Evolutionary conservation across 2,113 vertebrate genomes (phyloP).

Genomic region (Alethe castanea): DNA sequence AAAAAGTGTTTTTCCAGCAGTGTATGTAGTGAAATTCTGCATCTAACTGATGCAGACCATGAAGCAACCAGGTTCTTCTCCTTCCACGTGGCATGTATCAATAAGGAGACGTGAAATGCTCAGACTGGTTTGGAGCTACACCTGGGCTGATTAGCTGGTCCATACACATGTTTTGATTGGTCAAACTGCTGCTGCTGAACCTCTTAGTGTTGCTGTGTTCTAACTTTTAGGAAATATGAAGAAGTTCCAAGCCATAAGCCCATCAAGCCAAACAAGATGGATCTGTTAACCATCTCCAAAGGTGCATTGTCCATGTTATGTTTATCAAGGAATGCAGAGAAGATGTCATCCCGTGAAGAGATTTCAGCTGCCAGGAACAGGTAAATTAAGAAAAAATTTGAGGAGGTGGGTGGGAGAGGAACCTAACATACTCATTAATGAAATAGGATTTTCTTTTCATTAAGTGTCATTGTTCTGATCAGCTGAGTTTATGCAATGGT

Average conservation of each 20-base stretch:
- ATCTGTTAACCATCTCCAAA: background rate
- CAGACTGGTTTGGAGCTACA: background rate
- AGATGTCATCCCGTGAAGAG: background rate
- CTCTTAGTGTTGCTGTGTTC: background rate
- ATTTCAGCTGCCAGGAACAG: background rate
- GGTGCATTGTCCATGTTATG: background rate
- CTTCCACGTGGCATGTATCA: background rate
- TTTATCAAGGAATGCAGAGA: background rate
- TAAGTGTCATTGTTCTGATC: background rate
- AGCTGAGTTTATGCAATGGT: background rate
- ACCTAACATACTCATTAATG: rapidly evolving
- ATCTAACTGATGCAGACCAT: background rate
- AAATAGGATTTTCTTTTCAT: background rate
- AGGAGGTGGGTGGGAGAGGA: rapidly evolving
- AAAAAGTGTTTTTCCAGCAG: background rate
- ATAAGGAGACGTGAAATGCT: background rate
- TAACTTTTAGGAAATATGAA: background rate
- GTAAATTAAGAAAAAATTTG: background rate
- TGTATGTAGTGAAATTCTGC: background rate
- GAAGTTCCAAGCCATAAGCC: background rate
- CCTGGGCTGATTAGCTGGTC: background rate
- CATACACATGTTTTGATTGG: background rate
- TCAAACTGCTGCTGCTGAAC: background rate
- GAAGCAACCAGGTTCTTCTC: background rate
- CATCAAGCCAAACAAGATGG: background rate